These are phyloP conservation scores for Bergia puertoricense DNA, from an alignment of 92 coral and sea anemone species.

Conservation along the genomic window DNA sequence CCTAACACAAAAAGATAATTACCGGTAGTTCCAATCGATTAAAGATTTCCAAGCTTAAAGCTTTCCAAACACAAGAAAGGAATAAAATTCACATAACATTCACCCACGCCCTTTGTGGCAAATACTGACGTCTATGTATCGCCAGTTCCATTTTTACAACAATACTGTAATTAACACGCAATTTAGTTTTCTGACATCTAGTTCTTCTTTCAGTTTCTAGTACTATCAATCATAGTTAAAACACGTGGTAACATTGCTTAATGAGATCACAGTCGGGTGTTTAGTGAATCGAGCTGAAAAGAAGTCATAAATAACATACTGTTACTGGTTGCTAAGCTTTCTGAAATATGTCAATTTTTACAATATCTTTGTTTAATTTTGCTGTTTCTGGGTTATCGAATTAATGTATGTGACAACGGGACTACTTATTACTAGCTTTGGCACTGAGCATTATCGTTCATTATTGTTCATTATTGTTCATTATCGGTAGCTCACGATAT, in stretches of 20 bases:
- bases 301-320: neutral
- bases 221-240: neutral
- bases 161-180: neutral
- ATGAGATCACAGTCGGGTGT: neutral
- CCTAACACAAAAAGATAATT: no score
- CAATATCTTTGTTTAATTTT: no score
- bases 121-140: neutral
- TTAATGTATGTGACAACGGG: no score
- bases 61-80: no score
- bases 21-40: neutral
- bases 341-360: no score
- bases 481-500: no score
- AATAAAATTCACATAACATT: neutral
- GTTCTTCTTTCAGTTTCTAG: neutral
- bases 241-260: neutral
- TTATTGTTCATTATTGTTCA: no score
- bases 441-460: no score
- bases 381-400: neutral
- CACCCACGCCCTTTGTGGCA: neutral
- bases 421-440: no score
- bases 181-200: neutral
- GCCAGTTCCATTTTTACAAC: neutral
- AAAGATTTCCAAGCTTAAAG: no score
- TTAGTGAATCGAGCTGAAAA: neutral
- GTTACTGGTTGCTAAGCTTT: neutral